Evolutionary conservation across 2,888 invertebrate species (phyloP).

Genomic region (Anticlea derivata): DNA sequence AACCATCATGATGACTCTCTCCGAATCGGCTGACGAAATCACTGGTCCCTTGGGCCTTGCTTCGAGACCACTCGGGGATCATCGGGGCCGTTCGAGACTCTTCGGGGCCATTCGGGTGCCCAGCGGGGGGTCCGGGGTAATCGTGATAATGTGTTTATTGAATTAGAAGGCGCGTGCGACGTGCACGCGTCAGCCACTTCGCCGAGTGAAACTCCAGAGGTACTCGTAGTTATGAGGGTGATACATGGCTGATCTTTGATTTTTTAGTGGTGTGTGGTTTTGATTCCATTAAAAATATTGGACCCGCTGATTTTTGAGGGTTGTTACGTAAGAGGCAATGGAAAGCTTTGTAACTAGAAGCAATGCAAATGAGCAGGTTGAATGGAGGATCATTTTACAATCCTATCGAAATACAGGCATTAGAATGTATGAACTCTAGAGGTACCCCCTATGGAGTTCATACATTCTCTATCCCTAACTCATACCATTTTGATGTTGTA

Average conservation of each 20-base stretch:
- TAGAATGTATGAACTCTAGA: too few relatives aligned
- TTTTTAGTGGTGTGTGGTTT: constrained; percentile 32
- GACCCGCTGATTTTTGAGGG: constrained; percentile 13
- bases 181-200: constrained; percentile 59
- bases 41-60: constrained; percentile 43
- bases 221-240: constrained; percentile 54
- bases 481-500: too few relatives aligned
- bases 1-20: constrained; percentile 69
- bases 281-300: constrained; percentile 33
- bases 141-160: constrained; percentile 84
- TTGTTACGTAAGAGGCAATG: too few relatives aligned
- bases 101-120: constrained; percentile 52
- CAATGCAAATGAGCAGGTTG: too few relatives aligned
- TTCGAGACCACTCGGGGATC: constrained; percentile 40
- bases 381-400: too few relatives aligned
- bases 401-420: too few relatives aligned
- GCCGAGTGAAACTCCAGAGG: constrained; percentile 42
- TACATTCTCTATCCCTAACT: too few relatives aligned
- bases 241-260: constrained; percentile 43
- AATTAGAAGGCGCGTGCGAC: constrained; percentile 80
- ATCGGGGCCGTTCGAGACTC: constrained; percentile 48
- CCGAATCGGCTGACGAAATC: constrained; percentile 69
- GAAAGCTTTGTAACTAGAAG: too few relatives aligned
- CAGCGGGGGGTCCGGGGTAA: constrained; percentile 70
- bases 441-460: too few relatives aligned